Conservation (phyloP, 2,888 invertebrate species). For the Allacma fusca region DNA sequence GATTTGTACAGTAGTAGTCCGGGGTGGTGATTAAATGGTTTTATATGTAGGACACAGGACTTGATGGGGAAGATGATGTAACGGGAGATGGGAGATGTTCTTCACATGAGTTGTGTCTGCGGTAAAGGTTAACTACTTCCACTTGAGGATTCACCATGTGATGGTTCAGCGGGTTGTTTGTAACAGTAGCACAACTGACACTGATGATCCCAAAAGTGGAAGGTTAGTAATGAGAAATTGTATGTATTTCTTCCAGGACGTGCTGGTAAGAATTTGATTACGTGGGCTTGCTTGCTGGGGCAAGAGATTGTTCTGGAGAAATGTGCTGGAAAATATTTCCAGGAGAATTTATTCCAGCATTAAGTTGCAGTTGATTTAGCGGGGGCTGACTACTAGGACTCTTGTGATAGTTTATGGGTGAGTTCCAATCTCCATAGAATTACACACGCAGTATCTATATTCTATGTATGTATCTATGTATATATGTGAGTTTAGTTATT, state of each 20-base stretch:
- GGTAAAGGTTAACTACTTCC: conserved; percentile 8
- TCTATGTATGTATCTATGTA: too few relatives aligned
- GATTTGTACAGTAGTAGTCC: too few relatives aligned
- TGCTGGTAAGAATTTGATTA: too few relatives aligned
- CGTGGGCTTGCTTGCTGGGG: too few relatives aligned
- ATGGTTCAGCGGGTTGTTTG: neutral
- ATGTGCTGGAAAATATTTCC: too few relatives aligned
- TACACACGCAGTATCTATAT: too few relatives aligned
- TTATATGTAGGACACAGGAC: conserved; percentile 6
- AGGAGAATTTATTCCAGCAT: neutral
- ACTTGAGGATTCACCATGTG: neutral
- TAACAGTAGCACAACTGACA: neutral
- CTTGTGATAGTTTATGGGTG: conserved; percentile 11
- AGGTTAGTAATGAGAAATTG: too few relatives aligned
- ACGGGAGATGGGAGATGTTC: neutral
- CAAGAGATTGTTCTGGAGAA: too few relatives aligned
- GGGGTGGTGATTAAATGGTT: neutral
- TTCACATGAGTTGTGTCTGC: neutral
- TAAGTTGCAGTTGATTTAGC: conserved; percentile 24
- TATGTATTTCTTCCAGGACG: too few relatives aligned
- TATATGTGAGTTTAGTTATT: neutral
- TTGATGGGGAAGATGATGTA: neutral
- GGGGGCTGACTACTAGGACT: neutral
- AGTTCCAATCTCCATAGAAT: neutral
- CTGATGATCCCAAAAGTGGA: too few relatives aligned